phyloP scores from a whole-genome alignment of 92 coral and sea anemone genomes.

The Actinernus sp. region DNA sequence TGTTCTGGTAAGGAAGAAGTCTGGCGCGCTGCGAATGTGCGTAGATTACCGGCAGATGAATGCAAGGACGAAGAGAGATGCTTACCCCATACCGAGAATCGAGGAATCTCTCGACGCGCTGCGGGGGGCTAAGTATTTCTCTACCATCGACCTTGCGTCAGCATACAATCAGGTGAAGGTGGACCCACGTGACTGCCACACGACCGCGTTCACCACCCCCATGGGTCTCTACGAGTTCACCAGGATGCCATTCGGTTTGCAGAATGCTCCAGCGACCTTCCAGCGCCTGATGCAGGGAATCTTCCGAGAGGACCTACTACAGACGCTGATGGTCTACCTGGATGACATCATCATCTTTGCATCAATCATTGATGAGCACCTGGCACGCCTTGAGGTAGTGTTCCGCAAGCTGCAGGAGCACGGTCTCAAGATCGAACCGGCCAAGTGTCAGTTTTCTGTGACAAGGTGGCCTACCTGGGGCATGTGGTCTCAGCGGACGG shows the following conservation, averaged over 20 bases:
- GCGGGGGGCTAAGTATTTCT: too few relatives aligned
- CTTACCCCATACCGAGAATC: constrained; percentile 41
- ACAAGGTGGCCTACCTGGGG: constrained; percentile 42
- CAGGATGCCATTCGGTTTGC: constrained; percentile 64
- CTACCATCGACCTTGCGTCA: too few relatives aligned
- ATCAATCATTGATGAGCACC: constrained; percentile 24
- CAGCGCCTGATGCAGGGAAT: constrained; percentile 40
- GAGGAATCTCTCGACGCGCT: constrained; percentile 40
- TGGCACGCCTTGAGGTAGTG: constrained; percentile 37
- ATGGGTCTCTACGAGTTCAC: constrained; percentile 46
- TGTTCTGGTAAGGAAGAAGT: constrained; percentile 57
- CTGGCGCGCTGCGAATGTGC: constrained; percentile 53
- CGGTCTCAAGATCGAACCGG: constrained; percentile 37
- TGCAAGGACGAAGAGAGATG: constrained; percentile 18
- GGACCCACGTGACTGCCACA: constrained; percentile 19
- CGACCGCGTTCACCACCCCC: too few relatives aligned
- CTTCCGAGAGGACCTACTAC: constrained; percentile 35
- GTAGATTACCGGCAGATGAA: constrained; percentile 57
- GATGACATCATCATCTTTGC: too few relatives aligned
- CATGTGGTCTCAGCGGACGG: constrained; percentile 53
- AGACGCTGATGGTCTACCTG: constrained; percentile 27
- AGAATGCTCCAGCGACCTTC: too few relatives aligned
- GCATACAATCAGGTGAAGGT: constrained; percentile 40
- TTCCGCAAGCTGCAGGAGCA: constrained; percentile 23
- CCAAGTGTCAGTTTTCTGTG: constrained; percentile 43